Conservation (phyloP, 2,888 invertebrate species). For the Acanthosepion esculentum region DNA sequence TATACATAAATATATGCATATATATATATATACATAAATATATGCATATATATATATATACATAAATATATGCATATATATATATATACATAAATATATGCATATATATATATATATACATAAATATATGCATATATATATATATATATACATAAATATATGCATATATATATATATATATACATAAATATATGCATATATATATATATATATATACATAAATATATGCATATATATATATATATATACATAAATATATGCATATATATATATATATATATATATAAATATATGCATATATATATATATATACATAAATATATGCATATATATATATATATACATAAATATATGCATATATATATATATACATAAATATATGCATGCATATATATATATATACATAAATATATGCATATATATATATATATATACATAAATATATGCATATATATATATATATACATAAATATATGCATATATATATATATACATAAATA, state of each 20-base stretch:
- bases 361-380: background rate
- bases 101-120: background rate
- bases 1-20: background rate
- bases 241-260: background rate
- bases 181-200: background rate
- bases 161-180: background rate
- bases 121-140: background rate
- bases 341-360: background rate
- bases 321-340: background rate
- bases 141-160: background rate
- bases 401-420: background rate
- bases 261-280: background rate
- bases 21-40: background rate
- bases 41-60: background rate
- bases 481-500: background rate
- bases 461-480: background rate
- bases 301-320: background rate
- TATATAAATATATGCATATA: background rate
- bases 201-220: background rate
- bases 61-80: background rate
- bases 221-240: background rate
- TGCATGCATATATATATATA: background rate
- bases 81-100: background rate
- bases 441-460: background rate
- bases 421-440: background rate